phyloP scores from a whole-genome alignment of 2,888 invertebrate species.

The Drosophila incognita region DNA sequence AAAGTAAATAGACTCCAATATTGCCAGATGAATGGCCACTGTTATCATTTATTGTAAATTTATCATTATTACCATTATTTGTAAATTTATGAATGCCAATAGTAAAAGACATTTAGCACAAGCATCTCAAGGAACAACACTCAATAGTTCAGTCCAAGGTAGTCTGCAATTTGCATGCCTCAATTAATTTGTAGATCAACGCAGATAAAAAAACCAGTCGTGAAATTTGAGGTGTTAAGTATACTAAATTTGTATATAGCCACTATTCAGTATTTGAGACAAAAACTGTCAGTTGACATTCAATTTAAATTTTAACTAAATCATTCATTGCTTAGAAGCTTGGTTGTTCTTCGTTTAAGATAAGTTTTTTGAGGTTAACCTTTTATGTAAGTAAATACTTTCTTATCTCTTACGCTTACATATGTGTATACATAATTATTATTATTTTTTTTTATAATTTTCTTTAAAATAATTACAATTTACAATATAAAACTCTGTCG shows the following conservation, averaged over 20 bases:
- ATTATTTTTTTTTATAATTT: neutral
- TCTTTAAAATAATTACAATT: neutral
- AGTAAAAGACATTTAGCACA: slow-evolving; percentile 64
- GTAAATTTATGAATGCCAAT: slow-evolving; percentile 54
- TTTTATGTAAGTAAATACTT: neutral
- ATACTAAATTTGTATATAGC: neutral
- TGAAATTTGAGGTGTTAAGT: slow-evolving; percentile 10
- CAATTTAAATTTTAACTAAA: neutral
- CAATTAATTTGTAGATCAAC: slow-evolving; percentile 22
- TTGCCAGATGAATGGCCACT: slow-evolving; percentile 45
- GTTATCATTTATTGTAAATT: slow-evolving; percentile 33
- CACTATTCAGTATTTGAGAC: neutral
- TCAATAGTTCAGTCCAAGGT: slow-evolving; percentile 37
- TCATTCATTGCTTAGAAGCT: neutral
- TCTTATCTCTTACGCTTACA: neutral
- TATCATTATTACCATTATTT: slow-evolving; percentile 13
- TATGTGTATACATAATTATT: neutral
- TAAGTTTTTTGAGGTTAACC: neutral
- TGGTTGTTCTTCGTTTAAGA: neutral
- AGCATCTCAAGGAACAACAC: slow-evolving; percentile 15
- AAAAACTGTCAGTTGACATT: neutral
- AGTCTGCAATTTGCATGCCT: slow-evolving; percentile 39
- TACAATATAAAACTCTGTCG: neutral
- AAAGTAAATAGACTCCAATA: slow-evolving; percentile 55
- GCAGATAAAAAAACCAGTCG: slow-evolving; percentile 23